Conservation (phyloP, 2,797 vertebrate species). For the Gobionotothen gibberifrons region DNA sequence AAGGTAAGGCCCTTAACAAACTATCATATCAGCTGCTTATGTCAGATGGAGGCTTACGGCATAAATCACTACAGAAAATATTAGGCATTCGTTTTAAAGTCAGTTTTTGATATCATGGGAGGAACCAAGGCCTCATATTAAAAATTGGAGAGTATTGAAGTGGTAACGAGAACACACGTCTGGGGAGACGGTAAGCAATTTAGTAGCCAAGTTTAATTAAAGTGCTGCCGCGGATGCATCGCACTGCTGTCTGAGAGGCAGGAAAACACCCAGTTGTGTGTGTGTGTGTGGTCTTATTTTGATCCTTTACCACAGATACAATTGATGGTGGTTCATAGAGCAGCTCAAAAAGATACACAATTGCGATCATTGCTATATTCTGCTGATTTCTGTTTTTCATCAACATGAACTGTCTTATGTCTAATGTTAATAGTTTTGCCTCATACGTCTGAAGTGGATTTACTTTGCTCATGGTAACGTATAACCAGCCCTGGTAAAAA, state of each 20-base stretch:
- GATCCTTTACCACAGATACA: constrained; percentile 10
- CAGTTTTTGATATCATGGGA: constrained; percentile 33
- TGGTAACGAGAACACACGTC: constrained; percentile 47
- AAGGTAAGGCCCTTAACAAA: neutral
- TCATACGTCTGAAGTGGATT: neutral
- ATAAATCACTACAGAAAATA: neutral
- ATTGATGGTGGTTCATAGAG: constrained; percentile 17
- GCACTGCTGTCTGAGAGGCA: constrained; percentile 7
- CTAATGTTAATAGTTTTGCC: constrained; percentile 5
- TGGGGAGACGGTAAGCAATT: constrained; percentile 38
- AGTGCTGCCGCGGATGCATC: constrained; percentile 25
- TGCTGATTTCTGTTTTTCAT: neutral
- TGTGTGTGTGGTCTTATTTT: too few species aligned
- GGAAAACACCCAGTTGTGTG: constrained; percentile 23
- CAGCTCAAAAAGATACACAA: neutral
- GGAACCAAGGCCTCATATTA: constrained; percentile 30
- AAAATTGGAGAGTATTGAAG: constrained; percentile 46
- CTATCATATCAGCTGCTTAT: neutral
- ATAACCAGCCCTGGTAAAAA: neutral
- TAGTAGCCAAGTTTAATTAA: constrained; percentile 61
- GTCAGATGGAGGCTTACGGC: neutral
- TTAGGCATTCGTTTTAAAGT: constrained; percentile 11
- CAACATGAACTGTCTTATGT: neutral
- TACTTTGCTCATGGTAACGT: neutral
- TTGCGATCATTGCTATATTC: neutral